Base-by-base conservation (phyloP, 1,140 invertebrate genomes). In the Melitaea cinxia region DNA sequence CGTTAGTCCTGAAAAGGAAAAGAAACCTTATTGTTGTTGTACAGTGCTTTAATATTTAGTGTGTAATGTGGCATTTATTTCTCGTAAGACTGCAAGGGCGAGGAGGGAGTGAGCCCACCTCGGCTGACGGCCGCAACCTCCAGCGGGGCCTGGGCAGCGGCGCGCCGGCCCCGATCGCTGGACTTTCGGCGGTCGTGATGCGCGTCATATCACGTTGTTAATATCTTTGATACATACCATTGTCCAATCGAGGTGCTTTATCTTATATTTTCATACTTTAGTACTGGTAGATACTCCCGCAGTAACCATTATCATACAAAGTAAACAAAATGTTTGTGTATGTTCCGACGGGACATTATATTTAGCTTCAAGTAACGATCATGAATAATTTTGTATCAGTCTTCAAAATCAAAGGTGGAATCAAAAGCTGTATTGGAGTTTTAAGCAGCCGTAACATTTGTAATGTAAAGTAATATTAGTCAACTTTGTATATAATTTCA, bases 11-110 rank as follows among this genome's bases (percentile, higher is more conserved):
- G 96, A 97, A 88, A 97, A 97, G 91, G 95, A 97, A 91, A 97
- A 98, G 92, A 96, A 95, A 92, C 96, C 94, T 92, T 98, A 97
- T 92, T 97, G 97, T 93, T 98, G 97, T 92, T 97, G 96, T 94
- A 91, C 90, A 88, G 89, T 92, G 85, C 90, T 92, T 89, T 92
- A 91, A 91, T 88, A 86, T 83, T 83, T 89, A 88, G 85, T 81
- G 85, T 85, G 82, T 89, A 91, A 91, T 89, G 85, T 89, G 88
- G 86, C 86, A 87, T 90, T 89, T 88, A 91, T 90, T 89, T 88
- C 81, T 89, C 83, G 83, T 88, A 89, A 89, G 86, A 90, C 86
- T 90, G 86, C 83, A 85, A 83, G 78, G 76, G 80, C 80, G 80
- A 78, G 79, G 82, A 72, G 81, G 80, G 73, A 72, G 74, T 57